A percentile compares a stretch with the other conserved stretches of the same genome.
Evolutionary conservation across 1,140 invertebrate genomes (phyloP).

Genomic region (Drosophila micromelanica): DNA sequence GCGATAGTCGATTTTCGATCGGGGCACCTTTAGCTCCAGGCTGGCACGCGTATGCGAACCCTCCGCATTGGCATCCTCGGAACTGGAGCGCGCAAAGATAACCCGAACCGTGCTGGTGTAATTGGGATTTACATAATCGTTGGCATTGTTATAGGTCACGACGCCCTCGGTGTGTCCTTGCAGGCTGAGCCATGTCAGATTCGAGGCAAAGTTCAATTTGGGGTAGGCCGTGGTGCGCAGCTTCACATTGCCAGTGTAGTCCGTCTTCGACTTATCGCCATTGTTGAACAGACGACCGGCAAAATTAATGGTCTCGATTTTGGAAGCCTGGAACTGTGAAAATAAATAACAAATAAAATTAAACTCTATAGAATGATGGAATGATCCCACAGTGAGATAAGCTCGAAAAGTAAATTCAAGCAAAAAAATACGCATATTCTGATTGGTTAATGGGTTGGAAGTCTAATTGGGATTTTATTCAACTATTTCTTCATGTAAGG

Average conservation of each 20-base stretch:
- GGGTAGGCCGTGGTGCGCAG: conserved; percentile 91
- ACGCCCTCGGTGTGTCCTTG: conserved; percentile 78
- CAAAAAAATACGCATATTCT: too few relatives aligned
- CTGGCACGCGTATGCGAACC: conserved; percentile 79
- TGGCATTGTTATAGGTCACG: conserved; percentile 75
- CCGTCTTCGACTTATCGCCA: conserved; percentile 86
- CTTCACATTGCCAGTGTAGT: conserved; percentile 88
- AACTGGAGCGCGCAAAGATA: conserved; percentile 86
- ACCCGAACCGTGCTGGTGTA: conserved; percentile 86
- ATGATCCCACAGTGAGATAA: too few relatives aligned
- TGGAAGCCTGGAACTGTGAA: conserved; percentile 87
- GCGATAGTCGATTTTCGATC: conserved; percentile 84
- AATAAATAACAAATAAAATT: too few relatives aligned
- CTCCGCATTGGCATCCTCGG: conserved; percentile 70
- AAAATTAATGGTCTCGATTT: conserved; percentile 88
- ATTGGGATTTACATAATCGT: conserved; percentile 84
- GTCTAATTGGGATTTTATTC: too few relatives aligned
- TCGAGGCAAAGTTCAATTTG: conserved; percentile 89
- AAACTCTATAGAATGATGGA: too few relatives aligned
- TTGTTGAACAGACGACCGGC: conserved; percentile 88
- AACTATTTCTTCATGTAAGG: too few relatives aligned
- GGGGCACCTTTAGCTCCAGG: conserved; percentile 78
- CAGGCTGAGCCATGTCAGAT: conserved; percentile 84
- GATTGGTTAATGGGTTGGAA: too few relatives aligned
- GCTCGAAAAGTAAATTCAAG: too few relatives aligned